These are phyloP conservation scores for Hycleus cichorii DNA, from an alignment of 1,140 invertebrate species.

Conservation along the genomic window DNA sequence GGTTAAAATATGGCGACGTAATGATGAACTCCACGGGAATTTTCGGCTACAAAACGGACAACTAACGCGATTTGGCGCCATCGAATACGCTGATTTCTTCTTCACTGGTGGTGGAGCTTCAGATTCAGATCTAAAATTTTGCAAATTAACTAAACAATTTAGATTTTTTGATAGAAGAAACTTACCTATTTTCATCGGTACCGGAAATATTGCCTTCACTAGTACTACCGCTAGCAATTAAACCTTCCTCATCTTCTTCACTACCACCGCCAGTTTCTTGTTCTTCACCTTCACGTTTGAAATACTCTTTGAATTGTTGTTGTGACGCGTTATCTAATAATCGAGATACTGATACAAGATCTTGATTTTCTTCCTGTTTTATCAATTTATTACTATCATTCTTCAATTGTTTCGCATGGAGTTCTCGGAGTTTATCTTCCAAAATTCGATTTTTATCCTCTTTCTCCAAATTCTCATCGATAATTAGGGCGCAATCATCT, in stretches of 20 bases:
- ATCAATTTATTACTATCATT: constrained; percentile 18
- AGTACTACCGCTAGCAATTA: constrained; percentile 59
- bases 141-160: background rate
- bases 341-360: constrained; percentile 69
- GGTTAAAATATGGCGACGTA: constrained; percentile 85
- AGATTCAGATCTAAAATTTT: constrained; percentile 48
- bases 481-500: constrained; percentile 58
- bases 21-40: constrained; percentile 93
- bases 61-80: constrained; percentile 84
- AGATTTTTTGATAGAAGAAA: too few relatives aligned
- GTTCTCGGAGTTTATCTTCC: constrained; percentile 38
- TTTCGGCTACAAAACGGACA: constrained; percentile 88
- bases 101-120: constrained; percentile 49
- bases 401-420: constrained; percentile 31
- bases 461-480: constrained; percentile 53
- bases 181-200: constrained; percentile 67
- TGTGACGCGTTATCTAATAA: constrained; percentile 74
- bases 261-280: constrained; percentile 34
- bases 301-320: constrained; percentile 55
- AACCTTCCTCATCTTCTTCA: constrained; percentile 67
- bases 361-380: constrained; percentile 45
- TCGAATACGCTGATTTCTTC: constrained; percentile 91
- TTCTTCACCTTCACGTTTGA: constrained; percentile 43
- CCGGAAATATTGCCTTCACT: constrained; percentile 76
- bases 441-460: constrained; percentile 20